phyloP scores from a whole-genome alignment of 1,140 invertebrate genomes.

The Drosophila chauvacae region DNA sequence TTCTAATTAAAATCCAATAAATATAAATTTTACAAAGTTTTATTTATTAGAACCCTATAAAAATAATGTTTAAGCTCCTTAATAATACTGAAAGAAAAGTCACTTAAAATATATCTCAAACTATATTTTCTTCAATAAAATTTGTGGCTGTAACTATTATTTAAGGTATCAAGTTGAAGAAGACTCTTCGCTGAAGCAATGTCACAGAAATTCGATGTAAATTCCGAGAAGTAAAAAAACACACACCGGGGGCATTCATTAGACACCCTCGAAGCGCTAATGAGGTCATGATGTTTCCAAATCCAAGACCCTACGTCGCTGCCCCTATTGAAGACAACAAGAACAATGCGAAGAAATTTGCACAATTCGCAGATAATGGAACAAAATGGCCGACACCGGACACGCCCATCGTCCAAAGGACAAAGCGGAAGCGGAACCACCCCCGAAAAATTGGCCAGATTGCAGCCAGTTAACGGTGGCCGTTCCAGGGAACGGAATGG shows the following conservation, averaged over 20 bases:
- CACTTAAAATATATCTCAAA: neutral
- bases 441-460: conserved; percentile 48
- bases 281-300: conserved; percentile 69
- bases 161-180: conserved; percentile 6
- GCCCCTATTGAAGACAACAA: conserved; percentile 39
- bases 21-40: neutral
- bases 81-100: neutral
- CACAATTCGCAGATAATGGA: conserved; percentile 25
- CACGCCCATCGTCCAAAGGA: conserved; percentile 35
- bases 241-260: conserved; percentile 64
- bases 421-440: conserved; percentile 37
- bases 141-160: neutral
- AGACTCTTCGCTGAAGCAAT: conserved; percentile 45
- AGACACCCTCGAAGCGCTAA: conserved; percentile 59
- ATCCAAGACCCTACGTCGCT: conserved; percentile 34
- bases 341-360: conserved; percentile 18
- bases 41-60: no score
- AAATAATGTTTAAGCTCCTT: neutral
- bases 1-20: no score
- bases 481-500: conserved; percentile 19
- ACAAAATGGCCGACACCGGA: conserved; percentile 46
- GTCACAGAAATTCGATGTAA: conserved; percentile 77
- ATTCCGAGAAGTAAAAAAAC: conserved; percentile 61
- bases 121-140: neutral
- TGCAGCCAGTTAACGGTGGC: conserved; percentile 37